These are phyloP conservation scores for Bolinopsis microptera DNA, from an alignment of 37 sponge, comb jelly and placozoan genomes.

Conservation along the genomic window DNA sequence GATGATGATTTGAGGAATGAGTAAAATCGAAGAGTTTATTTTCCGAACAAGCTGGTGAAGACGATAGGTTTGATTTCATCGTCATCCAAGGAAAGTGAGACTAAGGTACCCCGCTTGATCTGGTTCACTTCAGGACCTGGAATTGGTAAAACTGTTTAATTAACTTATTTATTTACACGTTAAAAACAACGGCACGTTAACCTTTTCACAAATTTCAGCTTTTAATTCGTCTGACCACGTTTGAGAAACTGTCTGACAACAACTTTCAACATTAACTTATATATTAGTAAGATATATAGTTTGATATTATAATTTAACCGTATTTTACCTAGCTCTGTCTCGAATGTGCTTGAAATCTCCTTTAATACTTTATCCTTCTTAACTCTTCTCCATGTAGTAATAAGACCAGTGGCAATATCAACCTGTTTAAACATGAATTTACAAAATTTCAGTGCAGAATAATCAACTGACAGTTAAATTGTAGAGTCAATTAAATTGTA, in stretches of 20 bases:
- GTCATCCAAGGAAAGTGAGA: neutral
- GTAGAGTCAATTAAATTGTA: too few species aligned
- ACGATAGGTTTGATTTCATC: neutral
- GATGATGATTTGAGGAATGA: too few species aligned
- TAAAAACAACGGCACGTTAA: too few species aligned
- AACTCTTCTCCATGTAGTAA: slow-evolving; percentile 27
- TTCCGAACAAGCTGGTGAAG: neutral
- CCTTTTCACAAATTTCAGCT: too few species aligned
- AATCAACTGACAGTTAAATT: too few species aligned
- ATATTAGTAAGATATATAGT: neutral
- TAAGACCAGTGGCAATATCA: neutral
- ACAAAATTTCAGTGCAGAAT: too few species aligned
- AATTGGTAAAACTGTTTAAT: neutral
- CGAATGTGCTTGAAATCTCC: slow-evolving; percentile 2
- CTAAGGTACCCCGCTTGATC: slow-evolving; percentile 4
- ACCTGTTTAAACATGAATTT: neutral
- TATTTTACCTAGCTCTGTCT: neutral
- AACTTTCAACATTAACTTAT: neutral
- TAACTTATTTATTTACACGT: neutral
- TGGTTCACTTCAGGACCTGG: neutral
- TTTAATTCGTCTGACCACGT: neutral
- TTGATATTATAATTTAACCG: too few species aligned
- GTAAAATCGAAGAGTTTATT: neutral
- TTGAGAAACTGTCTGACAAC: neutral
- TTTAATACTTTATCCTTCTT: slow-evolving; percentile 52